Evolutionary conservation across 2,113 vertebrate genomes (phyloP).

Genomic region (Alaudala cheleensis): DNA sequence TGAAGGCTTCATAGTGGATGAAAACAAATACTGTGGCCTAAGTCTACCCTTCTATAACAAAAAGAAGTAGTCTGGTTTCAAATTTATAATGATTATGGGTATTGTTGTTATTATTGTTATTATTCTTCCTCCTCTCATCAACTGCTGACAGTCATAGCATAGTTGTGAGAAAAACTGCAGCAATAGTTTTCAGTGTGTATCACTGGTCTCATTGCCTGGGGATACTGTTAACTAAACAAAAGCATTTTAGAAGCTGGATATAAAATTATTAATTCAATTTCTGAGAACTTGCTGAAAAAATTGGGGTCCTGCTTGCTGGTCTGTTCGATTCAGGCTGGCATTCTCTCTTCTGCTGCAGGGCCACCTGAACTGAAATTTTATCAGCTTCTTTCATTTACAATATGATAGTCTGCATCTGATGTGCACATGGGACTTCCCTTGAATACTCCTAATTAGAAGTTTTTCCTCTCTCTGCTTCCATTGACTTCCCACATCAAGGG

Average conservation of each 20-base stretch:
- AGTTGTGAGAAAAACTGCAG: neutral
- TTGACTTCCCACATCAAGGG: neutral
- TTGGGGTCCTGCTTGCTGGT: neutral
- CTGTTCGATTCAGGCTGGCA: conserved; percentile 5
- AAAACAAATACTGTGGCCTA: neutral
- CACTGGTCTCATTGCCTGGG: neutral
- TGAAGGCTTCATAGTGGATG: neutral
- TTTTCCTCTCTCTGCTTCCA: neutral
- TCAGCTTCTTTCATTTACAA: neutral
- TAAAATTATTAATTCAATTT: neutral
- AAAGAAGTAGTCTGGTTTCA: neutral
- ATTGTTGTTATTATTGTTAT: neutral
- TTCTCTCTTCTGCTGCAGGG: conserved; percentile 40
- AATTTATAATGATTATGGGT: neutral
- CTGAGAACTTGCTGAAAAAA: neutral
- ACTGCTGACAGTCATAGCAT: neutral
- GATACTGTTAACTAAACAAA: neutral
- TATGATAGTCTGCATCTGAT: neutral
- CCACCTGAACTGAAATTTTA: conserved; percentile 69
- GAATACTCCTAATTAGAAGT: neutral
- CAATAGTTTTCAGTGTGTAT: neutral
- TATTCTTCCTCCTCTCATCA: neutral
- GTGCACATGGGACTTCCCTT: neutral
- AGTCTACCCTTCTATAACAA: neutral
- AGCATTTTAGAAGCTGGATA: neutral